A percentile compares a stretch with the other conserved stretches of the same genome.
phyloP scores from a whole-genome alignment of 2,113 vertebrate genomes.

The Asarcornis scutulata region DNA sequence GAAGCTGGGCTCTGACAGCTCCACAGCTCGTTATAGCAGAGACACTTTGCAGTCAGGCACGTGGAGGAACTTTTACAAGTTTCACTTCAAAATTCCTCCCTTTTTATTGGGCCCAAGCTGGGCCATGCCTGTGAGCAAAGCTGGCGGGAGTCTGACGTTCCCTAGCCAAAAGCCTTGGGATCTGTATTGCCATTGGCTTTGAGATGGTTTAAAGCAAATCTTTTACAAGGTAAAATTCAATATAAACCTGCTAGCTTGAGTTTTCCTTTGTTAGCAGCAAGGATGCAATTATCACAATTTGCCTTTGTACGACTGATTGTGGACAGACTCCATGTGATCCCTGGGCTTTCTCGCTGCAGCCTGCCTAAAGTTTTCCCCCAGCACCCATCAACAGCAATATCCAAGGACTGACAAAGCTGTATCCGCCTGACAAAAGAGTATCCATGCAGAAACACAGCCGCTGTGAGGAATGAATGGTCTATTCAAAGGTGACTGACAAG shows the following conservation, averaged over 20 bases:
- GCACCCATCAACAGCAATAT: not conserved
- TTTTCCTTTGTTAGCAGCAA: slow-evolving; percentile 26
- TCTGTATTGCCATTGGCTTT: slow-evolving; percentile 49
- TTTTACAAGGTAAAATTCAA: slow-evolving; percentile 57
- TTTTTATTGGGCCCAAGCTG: slow-evolving; percentile 15
- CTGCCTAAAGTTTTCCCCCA: slow-evolving; percentile 12
- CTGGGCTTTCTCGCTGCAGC: not conserved
- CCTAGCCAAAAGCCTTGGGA: not conserved
- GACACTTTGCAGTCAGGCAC: not conserved
- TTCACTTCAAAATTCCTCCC: slow-evolving; percentile 32
- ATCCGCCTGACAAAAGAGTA: not conserved
- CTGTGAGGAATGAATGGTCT: not conserved
- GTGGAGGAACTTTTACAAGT: slow-evolving; percentile 10
- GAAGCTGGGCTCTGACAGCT: not conserved
- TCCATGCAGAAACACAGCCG: slow-evolving; percentile 1
- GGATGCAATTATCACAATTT: slow-evolving; percentile 21
- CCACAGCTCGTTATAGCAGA: not conserved
- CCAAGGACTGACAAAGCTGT: slow-evolving; percentile 32
- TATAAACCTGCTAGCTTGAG: slow-evolving; percentile 9
- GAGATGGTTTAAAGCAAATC: not conserved
- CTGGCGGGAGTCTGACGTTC: not conserved
- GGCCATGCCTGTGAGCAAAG: not conserved
- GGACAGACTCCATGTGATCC: not conserved
- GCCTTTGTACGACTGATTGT: not conserved
- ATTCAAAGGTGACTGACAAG: slow-evolving; percentile 2